These are phyloP conservation scores for Idaea dimidiata DNA, from an alignment of 2,888 invertebrate genomes.

Conservation along the genomic window DNA sequence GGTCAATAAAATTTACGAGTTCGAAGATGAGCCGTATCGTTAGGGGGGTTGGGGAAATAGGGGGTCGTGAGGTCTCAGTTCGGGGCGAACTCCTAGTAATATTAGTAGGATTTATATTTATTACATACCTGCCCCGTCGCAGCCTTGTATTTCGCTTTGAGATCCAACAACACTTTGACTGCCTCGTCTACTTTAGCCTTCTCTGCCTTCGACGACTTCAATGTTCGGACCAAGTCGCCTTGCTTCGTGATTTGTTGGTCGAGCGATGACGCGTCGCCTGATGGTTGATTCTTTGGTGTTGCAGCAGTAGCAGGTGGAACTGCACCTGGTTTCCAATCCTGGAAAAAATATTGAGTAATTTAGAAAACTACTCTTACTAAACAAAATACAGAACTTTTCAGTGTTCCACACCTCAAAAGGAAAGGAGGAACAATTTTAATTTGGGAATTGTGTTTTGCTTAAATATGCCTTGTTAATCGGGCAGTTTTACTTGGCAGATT, in stretches of 20 bases:
- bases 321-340: constrained; percentile 17
- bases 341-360: background rate
- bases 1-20: too few relatives aligned
- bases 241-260: constrained; percentile 68
- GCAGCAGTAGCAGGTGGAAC: constrained; percentile 23
- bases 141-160: constrained; percentile 87
- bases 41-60: too few relatives aligned
- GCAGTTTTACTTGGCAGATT: too few relatives aligned
- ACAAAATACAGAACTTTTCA: too few relatives aligned
- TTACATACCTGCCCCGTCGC: constrained; percentile 43
- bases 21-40: too few relatives aligned
- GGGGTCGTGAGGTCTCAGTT: too few relatives aligned
- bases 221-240: constrained; percentile 85
- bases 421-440: too few relatives aligned
- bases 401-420: too few relatives aligned
- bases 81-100: too few relatives aligned
- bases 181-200: constrained; percentile 71
- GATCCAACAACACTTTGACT: constrained; percentile 78
- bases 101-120: background rate
- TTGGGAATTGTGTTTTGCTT: too few relatives aligned
- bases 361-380: too few relatives aligned
- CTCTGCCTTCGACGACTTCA: constrained; percentile 84
- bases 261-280: constrained; percentile 30
- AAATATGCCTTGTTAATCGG: too few relatives aligned
- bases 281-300: constrained; percentile 14